A percentile compares a stretch with the other conserved stretches of the same genome.
Conservation (phyloP, 2,113 vertebrate species). For the Megaleporinus macrocephalus region DNA sequence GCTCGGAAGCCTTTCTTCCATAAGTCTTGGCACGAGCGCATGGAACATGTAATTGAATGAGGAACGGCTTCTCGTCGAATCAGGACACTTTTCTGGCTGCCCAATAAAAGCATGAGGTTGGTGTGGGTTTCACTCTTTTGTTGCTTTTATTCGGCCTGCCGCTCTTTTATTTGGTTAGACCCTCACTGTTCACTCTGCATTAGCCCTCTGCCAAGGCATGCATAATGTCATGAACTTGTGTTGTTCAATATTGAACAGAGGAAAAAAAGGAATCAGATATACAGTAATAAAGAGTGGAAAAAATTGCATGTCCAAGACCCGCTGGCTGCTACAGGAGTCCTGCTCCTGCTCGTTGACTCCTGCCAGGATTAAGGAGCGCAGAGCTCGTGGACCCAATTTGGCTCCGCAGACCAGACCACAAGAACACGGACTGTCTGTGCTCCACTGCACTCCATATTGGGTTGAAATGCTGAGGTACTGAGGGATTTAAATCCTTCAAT, state of each 20-base stretch:
- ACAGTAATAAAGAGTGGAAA: slow-evolving; percentile 69
- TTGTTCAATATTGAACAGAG: slow-evolving; percentile 62
- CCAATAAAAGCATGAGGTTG: slow-evolving; percentile 63
- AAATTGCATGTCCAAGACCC: slow-evolving; percentile 63
- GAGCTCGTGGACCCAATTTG: slow-evolving; percentile 57
- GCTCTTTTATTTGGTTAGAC: slow-evolving; percentile 64
- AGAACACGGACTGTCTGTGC: slow-evolving; percentile 40
- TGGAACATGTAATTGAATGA: slow-evolving; percentile 79
- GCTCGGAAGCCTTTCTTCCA: slow-evolving; percentile 62
- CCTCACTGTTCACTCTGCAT: slow-evolving; percentile 55
- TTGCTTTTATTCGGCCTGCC: slow-evolving; percentile 62
- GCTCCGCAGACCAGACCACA: slow-evolving; percentile 43
- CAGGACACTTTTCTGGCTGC: slow-evolving; percentile 71
- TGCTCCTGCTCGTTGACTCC: slow-evolving; percentile 54
- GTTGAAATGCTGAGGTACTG: slow-evolving; percentile 27
- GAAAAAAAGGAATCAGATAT: slow-evolving; percentile 65
- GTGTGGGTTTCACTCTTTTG: slow-evolving; percentile 53
- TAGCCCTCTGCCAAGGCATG: slow-evolving; percentile 60
- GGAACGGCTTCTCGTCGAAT: slow-evolving; percentile 66
- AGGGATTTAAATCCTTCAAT: neutral
- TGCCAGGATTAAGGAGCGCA: slow-evolving; percentile 66
- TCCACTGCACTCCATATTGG: slow-evolving; percentile 28
- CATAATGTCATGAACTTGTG: slow-evolving; percentile 72
- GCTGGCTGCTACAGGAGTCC: slow-evolving; percentile 48
- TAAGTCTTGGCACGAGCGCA: slow-evolving; percentile 71